phyloP scores from a whole-genome alignment of 2,113 vertebrate genomes.

The Gallinago paraguaiae region DNA sequence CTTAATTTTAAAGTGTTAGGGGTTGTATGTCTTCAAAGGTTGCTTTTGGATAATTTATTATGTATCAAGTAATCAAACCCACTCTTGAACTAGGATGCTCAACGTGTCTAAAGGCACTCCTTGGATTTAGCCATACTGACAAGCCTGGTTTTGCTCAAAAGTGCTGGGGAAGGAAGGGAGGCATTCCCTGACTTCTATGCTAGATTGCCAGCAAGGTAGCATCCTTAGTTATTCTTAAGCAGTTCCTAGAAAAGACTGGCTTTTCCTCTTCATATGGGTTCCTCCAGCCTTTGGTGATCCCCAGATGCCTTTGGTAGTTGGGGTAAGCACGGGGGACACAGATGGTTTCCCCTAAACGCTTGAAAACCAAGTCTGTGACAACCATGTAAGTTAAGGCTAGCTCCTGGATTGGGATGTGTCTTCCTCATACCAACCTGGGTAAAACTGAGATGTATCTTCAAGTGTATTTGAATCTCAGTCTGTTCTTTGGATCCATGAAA shows the following conservation, averaged over 20 bases:
- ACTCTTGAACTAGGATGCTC: conserved; percentile 12
- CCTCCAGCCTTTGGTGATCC: background rate
- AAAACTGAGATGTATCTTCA: background rate
- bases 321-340: rapidly evolving
- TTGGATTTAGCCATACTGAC: background rate
- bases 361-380: background rate
- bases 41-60: conserved; percentile 70
- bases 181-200: background rate
- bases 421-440: background rate
- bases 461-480: background rate
- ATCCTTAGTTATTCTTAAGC: background rate
- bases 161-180: background rate
- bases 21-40: conserved; percentile 63
- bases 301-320: background rate
- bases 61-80: conserved; percentile 49
- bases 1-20: conserved; percentile 71
- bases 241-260: background rate
- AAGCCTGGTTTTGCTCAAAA: background rate
- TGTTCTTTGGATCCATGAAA: background rate
- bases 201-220: background rate
- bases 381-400: background rate
- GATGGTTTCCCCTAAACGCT: rapidly evolving
- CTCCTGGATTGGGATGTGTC: background rate
- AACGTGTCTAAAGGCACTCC: background rate
- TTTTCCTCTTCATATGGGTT: background rate